phyloP scores from a whole-genome alignment of 2,888 invertebrate genomes.

The Agriopis leucophaearia region DNA sequence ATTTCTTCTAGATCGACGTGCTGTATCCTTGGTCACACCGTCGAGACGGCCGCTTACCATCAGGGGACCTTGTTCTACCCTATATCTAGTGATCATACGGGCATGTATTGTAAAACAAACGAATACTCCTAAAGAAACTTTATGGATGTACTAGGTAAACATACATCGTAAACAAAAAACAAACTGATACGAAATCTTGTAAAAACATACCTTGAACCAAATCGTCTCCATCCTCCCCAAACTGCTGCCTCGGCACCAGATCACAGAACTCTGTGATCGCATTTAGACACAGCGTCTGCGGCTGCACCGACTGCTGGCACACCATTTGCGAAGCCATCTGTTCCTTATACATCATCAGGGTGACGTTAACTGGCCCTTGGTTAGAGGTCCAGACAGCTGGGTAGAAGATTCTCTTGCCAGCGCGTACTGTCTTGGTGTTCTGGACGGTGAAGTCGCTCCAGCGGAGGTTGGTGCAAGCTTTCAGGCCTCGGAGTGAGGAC shows the following conservation, averaged over 20 bases:
- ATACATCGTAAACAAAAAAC: not conserved
- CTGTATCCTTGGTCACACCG: too few relatives aligned
- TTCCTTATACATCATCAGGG: constrained; percentile 88
- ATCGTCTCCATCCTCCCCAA: constrained; percentile 88
- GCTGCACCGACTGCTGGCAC: constrained; percentile 87
- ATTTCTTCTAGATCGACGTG: too few relatives aligned
- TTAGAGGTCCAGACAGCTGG: constrained; percentile 90
- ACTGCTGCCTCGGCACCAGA: constrained; percentile 89
- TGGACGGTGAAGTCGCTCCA: constrained; percentile 91
- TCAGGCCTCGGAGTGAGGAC: constrained; percentile 89
- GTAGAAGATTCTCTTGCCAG: constrained; percentile 91
- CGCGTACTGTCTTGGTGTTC: constrained; percentile 84
- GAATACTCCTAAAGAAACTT: too few relatives aligned
- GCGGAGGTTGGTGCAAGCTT: constrained; percentile 90
- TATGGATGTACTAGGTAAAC: too few relatives aligned
- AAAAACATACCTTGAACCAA: constrained; percentile 87
- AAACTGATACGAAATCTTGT: not conserved
- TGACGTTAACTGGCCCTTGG: constrained; percentile 89
- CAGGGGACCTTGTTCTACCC: too few relatives aligned
- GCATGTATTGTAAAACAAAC: too few relatives aligned
- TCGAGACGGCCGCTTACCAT: too few relatives aligned
- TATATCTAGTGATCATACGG: too few relatives aligned
- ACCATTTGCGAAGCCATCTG: constrained; percentile 88
- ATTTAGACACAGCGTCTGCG: constrained; percentile 88
- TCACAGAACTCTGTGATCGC: constrained; percentile 94